Conservation (phyloP, 2,888 invertebrate genomes). For the Megaustenia siamemsis region DNA sequence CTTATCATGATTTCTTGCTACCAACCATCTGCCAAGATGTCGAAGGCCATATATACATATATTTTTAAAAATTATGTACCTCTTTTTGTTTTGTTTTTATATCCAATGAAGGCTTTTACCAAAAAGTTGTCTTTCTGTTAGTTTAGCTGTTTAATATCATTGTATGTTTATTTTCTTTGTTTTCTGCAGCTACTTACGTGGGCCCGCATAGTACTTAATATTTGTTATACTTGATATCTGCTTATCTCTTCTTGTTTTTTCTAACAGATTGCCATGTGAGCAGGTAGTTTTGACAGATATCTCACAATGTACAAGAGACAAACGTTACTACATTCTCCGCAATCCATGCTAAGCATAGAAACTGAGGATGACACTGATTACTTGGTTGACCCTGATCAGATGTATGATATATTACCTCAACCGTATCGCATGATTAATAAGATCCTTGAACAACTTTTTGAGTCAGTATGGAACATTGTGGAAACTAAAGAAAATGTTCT, state of each 20-base stretch:
- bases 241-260: not conserved
- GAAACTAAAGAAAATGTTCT: constrained; percentile 67
- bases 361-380: constrained; percentile 75
- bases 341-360: constrained; percentile 71
- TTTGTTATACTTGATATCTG: not conserved
- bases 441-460: constrained; percentile 69
- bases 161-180: not conserved
- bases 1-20: too few species aligned
- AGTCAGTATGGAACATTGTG: constrained; percentile 74
- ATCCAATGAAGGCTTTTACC: too few species aligned
- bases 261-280: not conserved
- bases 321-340: constrained; percentile 73
- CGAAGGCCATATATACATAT: too few species aligned
- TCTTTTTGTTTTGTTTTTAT: too few species aligned
- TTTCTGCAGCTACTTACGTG: not conserved
- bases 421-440: constrained; percentile 78
- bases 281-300: not conserved
- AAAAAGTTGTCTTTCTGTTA: too few species aligned
- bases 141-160: too few species aligned
- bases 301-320: constrained; percentile 73
- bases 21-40: too few species aligned
- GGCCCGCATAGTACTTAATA: not conserved
- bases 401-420: constrained; percentile 75
- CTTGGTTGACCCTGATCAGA: constrained; percentile 75
- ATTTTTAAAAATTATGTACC: too few species aligned